A percentile compares a stretch with the other conserved stretches of the same genome.
Evolutionary conservation across 2,797 vertebrate genomes (phyloP).

Genomic region (Brotogeris chrysoptera): DNA sequence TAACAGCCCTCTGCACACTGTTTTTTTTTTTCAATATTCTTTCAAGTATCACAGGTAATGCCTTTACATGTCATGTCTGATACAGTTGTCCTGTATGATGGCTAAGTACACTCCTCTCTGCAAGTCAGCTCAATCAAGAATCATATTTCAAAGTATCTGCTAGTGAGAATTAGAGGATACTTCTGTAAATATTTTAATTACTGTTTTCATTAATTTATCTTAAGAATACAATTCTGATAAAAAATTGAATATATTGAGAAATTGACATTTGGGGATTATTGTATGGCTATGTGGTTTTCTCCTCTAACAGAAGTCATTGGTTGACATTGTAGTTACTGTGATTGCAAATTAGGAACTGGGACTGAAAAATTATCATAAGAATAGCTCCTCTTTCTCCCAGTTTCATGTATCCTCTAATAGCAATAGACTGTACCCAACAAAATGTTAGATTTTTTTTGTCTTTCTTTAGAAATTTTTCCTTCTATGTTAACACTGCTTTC

Average conservation of each 20-base stretch:
- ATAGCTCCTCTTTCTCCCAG: background rate
- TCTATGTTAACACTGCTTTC: background rate
- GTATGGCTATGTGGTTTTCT: background rate
- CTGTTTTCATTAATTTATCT: background rate
- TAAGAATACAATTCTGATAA: background rate
- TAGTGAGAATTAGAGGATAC: background rate
- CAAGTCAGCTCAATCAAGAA: background rate
- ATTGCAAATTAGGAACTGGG: background rate
- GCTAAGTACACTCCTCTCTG: background rate
- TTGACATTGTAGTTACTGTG: background rate
- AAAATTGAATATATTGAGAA: background rate
- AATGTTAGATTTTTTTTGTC: background rate
- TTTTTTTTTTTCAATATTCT: background rate
- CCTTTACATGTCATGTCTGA: background rate
- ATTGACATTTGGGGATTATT: background rate
- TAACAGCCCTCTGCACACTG: background rate
- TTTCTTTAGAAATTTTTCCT: background rate
- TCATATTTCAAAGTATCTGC: background rate
- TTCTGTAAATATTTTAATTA: background rate
- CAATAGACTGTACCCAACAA: background rate
- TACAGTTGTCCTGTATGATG: background rate
- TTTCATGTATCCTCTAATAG: background rate
- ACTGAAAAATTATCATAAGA: background rate
- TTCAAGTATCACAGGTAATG: background rate
- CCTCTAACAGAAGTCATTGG: background rate